Evolutionary conservation across 2,797 vertebrate genomes (phyloP).

Genomic region (Micromesistius poutassou): DNA sequence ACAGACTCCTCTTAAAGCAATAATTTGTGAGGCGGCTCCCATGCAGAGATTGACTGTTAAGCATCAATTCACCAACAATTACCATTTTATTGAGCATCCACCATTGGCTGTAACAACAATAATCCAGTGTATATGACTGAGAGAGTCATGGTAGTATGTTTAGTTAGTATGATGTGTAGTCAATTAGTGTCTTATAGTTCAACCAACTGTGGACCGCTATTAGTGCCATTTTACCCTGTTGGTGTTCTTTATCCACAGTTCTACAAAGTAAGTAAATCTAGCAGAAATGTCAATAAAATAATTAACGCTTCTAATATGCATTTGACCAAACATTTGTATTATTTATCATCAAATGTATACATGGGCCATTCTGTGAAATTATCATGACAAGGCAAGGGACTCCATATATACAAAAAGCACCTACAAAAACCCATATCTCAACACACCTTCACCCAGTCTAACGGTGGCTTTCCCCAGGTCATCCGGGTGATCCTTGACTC

Average conservation of each 20-base stretch:
- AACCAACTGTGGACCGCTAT: slow-evolving; percentile 24
- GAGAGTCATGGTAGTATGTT: no score
- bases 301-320: neutral
- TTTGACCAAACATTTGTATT: no score
- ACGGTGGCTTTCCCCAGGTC: neutral
- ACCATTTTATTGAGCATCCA: no score
- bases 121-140: no score
- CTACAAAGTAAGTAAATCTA: neutral
- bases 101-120: no score
- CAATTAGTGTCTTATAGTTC: slow-evolving; percentile 50
- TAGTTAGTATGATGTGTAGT: slow-evolving; percentile 4
- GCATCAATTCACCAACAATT: no score
- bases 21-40: no score
- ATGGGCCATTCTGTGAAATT: neutral
- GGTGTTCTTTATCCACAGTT: neutral
- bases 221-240: neutral
- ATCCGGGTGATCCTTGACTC: slow-evolving; percentile 48
- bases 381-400: neutral
- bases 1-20: neutral
- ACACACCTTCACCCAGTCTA: slow-evolving; percentile 25
- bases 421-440: slow-evolving; percentile 11
- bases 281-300: neutral
- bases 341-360: neutral
- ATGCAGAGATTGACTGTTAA: no score
- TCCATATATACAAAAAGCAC: neutral